Base-by-base conservation (phyloP, 2,797 vertebrate genomes). In the Hyperoplus immaculatus region DNA sequence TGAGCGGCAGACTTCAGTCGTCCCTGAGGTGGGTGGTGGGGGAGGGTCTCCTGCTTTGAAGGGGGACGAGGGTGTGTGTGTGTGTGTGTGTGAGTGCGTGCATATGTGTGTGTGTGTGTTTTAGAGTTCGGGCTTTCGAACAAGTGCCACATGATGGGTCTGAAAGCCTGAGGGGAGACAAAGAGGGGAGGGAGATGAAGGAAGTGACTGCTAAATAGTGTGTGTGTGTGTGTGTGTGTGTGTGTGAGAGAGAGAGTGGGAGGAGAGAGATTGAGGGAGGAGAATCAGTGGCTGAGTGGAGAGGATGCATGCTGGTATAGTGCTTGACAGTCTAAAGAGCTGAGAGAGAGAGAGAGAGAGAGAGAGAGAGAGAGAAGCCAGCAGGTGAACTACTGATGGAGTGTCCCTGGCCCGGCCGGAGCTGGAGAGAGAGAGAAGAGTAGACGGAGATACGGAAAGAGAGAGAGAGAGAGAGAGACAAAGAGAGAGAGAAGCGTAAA, bases 371-470 rank as follows among this genome's bases (percentile, higher is more conserved):
- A 87, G 87, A 70, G 83, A 75, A 66, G 73, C 84, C 84, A 91
- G 92, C 93, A 94, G 94, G 92, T 94, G 93, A 87, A 81, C 67
- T 53, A 64, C 82, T 61, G 84, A 90, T 70, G 82, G 76, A 69
- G 74, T 83, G 82, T 21, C 21, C 21, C 21, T 21, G 21, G 21
- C 21, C 21, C 83, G 67, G 80, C 58, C 47, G 86, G 57, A 75
- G 69, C 68, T 29, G 69, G 53, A 72, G 68, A 75, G 69, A 58
- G 29, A 55, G 66, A 77, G 70, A 18, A 66, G 56, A 55, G 38
- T 10, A 57, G 50, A 68, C 11, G 7, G 58, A 70, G 36, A 51
- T 49, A 50, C 50, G 43, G 43, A 69, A 68, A 3, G 56, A 69
- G 60, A 64, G 64, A 36, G 60, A 75, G 68, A 45, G 66, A 74